Conservation (phyloP, 2,797 vertebrate species). For the Helarctos malayanus region DNA sequence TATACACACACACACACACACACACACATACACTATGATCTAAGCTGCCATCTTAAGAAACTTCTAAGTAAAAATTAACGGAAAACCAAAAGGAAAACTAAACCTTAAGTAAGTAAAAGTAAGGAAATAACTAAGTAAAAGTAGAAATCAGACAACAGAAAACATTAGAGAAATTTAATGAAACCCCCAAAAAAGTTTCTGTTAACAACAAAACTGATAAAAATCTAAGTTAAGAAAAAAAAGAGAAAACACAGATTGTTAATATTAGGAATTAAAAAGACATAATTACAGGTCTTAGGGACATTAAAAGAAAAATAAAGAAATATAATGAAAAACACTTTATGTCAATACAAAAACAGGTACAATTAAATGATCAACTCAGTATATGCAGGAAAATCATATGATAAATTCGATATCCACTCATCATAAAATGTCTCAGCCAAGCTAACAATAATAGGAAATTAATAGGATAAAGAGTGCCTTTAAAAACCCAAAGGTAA, state of each 20-base stretch:
- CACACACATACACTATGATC: not conserved
- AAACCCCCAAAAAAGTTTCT: not conserved
- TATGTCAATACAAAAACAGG: not conserved
- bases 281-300: not conserved
- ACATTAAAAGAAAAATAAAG: not conserved
- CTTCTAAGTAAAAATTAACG: not conserved
- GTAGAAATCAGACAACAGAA: not conserved
- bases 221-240: not conserved
- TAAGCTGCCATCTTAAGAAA: not conserved
- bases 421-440: not conserved
- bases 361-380: not conserved
- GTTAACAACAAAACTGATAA: not conserved
- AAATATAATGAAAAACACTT: not conserved
- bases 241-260: not conserved
- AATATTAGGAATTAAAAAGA: not conserved
- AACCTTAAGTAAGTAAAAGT: not conserved
- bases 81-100: slow-evolving; percentile 24
- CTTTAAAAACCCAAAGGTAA: not conserved
- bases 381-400: not conserved
- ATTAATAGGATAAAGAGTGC: not conserved
- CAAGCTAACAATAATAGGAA: slow-evolving; percentile 4
- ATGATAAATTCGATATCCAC: not conserved
- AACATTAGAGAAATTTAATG: not conserved
- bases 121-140: not conserved
- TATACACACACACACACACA: not conserved